Evolutionary conservation across 2,797 vertebrate species (phyloP), one percentile per base, ranked within the genome.

Genomic region (Karalla daura): DNA sequence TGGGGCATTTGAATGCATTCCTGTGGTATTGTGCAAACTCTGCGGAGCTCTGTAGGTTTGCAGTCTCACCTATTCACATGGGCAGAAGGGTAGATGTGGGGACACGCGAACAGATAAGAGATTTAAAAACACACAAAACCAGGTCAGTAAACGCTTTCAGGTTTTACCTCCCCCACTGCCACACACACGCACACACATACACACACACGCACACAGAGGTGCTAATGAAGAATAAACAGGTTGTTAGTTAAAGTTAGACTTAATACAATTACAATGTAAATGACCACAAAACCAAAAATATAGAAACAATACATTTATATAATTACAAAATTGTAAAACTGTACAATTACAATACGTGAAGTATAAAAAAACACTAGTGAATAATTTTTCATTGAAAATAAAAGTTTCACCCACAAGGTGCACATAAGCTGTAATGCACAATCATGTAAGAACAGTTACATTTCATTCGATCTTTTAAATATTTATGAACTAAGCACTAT

Each of bases 361-460:
- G 71, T 79, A 83, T 73, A 65, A 77, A 86, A 66, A 74, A 66
- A 41, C 50, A 74, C 35, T 83, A 68, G 67, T 65, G 36, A 86
- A 83, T 77, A 6, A 73, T 79, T 91, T 92, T 92, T 91, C 90
- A 90, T 86, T 89, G 91, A 92, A 92, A 92, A 92, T 85, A 87
- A 86, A 75, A 73, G 63, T 81, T 76, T 88, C 91, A 92, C 91
- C 91, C 83, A 92, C 91, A 91, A 91, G 91, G 89, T 92, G 91
- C 75, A 90, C 49, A 56, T 85, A 86, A 80, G 68, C 65, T 50
- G 60, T 70, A 76, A 88, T 60, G 78, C 80, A 88, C 68, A 72
- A 77, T 78, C 65, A 85, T 76, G 78, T 83, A 83, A 88, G 63
- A 84, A 77, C 59, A 87, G 64, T 87, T 75, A 80, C 79, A 84